Percentiles rank a stretch among this genome's conserved stretches.
phyloP scores from a whole-genome alignment of 2,888 invertebrate genomes.

The Cerastis leucographa region DNA sequence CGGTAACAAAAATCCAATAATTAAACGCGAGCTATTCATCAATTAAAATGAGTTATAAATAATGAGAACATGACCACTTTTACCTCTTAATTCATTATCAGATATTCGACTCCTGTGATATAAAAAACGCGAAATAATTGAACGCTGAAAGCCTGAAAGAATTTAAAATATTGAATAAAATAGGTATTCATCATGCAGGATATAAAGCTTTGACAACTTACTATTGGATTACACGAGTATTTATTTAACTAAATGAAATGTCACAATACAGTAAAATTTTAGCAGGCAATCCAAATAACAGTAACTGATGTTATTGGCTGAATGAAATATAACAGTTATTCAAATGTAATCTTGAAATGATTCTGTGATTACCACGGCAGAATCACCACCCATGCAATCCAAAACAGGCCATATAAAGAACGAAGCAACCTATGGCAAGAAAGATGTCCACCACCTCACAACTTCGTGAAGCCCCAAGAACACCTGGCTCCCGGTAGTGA shows the following conservation, averaged over 20 bases:
- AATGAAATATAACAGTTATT: not conserved
- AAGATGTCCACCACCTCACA: no score
- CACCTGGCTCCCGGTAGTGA: no score
- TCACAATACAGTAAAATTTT: not conserved
- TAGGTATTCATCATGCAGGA: not conserved
- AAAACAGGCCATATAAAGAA: no score
- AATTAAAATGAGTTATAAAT: constrained; percentile 32
- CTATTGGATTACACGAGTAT: not conserved
- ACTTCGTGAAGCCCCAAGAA: no score
- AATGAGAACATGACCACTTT: constrained; percentile 47
- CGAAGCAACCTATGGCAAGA: no score
- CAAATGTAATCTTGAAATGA: not conserved
- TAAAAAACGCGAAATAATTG: not conserved
- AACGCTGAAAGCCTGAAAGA: not conserved
- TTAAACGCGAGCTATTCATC: constrained; percentile 45
- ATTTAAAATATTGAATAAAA: not conserved
- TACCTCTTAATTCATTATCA: constrained; percentile 23
- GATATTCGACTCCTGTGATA: constrained; percentile 15
- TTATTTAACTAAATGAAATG: not conserved
- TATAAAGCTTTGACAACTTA: not conserved
- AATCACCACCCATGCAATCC: no score
- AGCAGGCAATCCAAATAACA: not conserved
- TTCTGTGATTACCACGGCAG: not conserved
- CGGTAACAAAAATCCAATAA: constrained; percentile 42
- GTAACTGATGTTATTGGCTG: not conserved